phyloP scores from a whole-genome alignment of 2,888 invertebrate genomes.

The Nemotelus pantherinus region DNA sequence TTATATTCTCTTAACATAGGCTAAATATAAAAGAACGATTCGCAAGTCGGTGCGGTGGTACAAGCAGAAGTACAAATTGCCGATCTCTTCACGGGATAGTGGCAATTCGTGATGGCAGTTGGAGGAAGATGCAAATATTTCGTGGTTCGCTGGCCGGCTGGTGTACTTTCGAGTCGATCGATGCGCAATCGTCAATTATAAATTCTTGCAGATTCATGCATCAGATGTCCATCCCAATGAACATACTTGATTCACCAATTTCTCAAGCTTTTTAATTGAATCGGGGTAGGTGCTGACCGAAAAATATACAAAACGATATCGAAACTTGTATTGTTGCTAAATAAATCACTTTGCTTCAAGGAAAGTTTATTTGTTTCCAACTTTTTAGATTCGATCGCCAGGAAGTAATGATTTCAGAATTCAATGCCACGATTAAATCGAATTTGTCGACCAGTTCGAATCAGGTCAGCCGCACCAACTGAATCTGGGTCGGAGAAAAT shows the following conservation, averaged over 20 bases:
- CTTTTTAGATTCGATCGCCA: not conserved
- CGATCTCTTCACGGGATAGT: conserved; percentile 1
- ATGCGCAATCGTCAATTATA: conserved; percentile 17
- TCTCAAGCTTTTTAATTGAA: not conserved
- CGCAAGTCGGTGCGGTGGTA: not conserved
- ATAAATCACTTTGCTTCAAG: not conserved
- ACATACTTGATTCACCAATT: conserved; percentile 5
- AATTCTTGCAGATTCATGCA: not conserved
- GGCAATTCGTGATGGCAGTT: conserved; percentile 1
- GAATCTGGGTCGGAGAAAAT: conserved; percentile 39
- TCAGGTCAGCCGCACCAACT: conserved; percentile 46
- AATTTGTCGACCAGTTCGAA: conserved; percentile 40
- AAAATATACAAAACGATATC: not conserved
- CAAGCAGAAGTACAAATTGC: conserved; percentile 18
- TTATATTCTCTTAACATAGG: conserved; percentile 38
- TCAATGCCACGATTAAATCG: conserved; percentile 17
- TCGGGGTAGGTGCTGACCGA: not conserved
- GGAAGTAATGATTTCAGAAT: not conserved
- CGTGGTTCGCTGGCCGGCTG: conserved; percentile 23
- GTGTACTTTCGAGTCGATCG: conserved; percentile 25
- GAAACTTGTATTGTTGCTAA: not conserved
- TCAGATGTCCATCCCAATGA: not conserved
- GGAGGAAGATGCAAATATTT: conserved; percentile 24
- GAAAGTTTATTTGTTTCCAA: not conserved
- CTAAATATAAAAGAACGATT: conserved; percentile 42